Base-by-base conservation (phyloP, 2,888 invertebrate genomes). In the Caenorhabditis virilis region DNA sequence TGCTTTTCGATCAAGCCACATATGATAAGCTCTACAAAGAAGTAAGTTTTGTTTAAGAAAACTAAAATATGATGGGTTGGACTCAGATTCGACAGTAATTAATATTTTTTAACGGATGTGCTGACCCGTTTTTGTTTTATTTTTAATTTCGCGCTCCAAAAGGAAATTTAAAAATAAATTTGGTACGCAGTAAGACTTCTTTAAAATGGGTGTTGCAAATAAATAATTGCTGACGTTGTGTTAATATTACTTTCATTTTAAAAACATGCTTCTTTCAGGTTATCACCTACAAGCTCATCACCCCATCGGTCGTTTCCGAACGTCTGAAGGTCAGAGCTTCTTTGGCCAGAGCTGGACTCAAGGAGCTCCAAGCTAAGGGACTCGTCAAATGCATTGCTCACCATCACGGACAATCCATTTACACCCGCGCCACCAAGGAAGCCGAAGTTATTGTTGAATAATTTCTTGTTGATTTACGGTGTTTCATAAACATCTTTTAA, bases 291-390 rank as follows among this genome's bases (percentile, higher is more conserved):
- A 97, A 98, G 87, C 87, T 98, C 78, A 98, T 99, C 85, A 99
- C 98, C 43, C 98, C 98, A 43, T 95, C 97, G 13, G 94, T 98
- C 46, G 95, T 98, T 39, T 95, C 95, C 83, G 98, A 99, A 88
- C 90, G 98, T 84, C 87, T 99, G 85, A 99, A 98, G 88, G 92
- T 98, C 78, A 88, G 97, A 77, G 98, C 95, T 57, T 97, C 97
- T 22, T 88, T 98, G 54, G 98, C 98, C 23, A 91, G 95, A 86
- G 88, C 91, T 84, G 97, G 94, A 53, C 88, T 98, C 57, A 89
- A 91, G 72, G 97, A 98, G 87, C 89, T 99, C 39, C 77, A 78
- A 51, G 76, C 76, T 36, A 82, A 83, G 71, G 75, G 74, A 63
- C 76, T 76, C 66, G 76, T 79, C 69, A 80, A 78, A 72, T 77